Evolutionary conservation across 2,797 vertebrate species (phyloP).

Genomic region (Aphelocoma californica): DNA sequence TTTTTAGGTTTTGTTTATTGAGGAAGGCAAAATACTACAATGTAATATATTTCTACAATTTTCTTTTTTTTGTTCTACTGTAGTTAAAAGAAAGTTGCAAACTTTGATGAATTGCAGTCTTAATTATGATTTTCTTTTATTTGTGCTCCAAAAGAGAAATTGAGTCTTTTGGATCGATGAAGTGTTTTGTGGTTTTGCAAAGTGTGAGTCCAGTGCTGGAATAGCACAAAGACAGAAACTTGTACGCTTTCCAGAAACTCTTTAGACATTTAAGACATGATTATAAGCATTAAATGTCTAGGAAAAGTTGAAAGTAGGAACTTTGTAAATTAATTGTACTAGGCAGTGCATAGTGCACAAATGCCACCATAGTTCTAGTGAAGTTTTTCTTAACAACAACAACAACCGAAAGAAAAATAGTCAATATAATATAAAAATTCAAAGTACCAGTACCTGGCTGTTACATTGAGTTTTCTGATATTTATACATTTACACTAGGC

Average conservation of each 20-base stretch:
- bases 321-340: not conserved
- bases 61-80: not conserved
- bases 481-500: not conserved
- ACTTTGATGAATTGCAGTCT: not conserved
- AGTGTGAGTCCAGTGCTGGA: not conserved
- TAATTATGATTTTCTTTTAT: not conserved
- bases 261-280: not conserved
- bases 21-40: not conserved
- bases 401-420: not conserved
- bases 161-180: not conserved
- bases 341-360: conserved; percentile 15
- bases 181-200: not conserved
- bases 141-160: not conserved
- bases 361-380: conserved; percentile 55
- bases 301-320: not conserved
- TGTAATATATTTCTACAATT: not conserved
- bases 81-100: not conserved
- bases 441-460: not conserved
- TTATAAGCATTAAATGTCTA: not conserved
- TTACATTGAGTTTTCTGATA: not conserved
- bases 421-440: not conserved
- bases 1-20: not conserved
- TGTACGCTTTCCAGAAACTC: not conserved
- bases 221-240: not conserved
- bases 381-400: not conserved